phyloP scores from a whole-genome alignment of 1,140 invertebrate species.

The Harpegnathos saltator region DNA sequence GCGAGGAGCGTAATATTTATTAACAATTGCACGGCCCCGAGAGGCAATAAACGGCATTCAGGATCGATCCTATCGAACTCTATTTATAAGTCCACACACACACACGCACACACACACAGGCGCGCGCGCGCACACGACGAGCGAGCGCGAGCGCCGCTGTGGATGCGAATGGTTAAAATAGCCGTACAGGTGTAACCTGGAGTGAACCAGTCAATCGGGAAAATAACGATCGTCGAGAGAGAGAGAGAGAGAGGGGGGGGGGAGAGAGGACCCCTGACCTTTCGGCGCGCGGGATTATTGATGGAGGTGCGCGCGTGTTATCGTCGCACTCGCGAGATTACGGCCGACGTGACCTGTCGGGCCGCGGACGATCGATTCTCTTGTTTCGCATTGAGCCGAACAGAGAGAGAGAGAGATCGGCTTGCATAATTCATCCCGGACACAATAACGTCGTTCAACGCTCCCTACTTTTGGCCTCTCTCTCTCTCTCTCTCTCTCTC shows the following conservation, averaged over 20 bases:
- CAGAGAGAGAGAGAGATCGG: too few species aligned
- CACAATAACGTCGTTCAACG: neutral
- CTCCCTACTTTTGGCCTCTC: neutral
- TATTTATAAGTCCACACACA: conserved; percentile 45
- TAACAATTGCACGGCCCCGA: neutral
- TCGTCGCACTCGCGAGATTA: conserved; percentile 38
- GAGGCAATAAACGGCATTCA: conserved; percentile 6
- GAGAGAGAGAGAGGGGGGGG: too few species aligned
- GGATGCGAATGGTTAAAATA: conserved; percentile 50
- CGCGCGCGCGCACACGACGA: neutral
- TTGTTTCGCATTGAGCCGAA: neutral
- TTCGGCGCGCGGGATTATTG: conserved; percentile 17
- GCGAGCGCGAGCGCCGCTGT: conserved; percentile 3
- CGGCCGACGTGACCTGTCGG: neutral
- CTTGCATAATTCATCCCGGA: neutral
- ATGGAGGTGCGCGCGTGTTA: neutral
- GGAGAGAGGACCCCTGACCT: conserved; percentile 47
- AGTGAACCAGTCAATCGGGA: conserved; percentile 51
- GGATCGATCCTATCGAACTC: conserved; percentile 34
- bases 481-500: too few species aligned
- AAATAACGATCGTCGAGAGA: conserved; percentile 40
- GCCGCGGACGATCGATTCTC: neutral
- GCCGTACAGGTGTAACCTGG: conserved; percentile 43
- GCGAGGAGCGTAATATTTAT: neutral
- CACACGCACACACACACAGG: too few species aligned